Evolutionary conservation across 1,140 invertebrate genomes (phyloP), one percentile per base, ranked within the genome.

Genomic region (Apis laboriosa): DNA sequence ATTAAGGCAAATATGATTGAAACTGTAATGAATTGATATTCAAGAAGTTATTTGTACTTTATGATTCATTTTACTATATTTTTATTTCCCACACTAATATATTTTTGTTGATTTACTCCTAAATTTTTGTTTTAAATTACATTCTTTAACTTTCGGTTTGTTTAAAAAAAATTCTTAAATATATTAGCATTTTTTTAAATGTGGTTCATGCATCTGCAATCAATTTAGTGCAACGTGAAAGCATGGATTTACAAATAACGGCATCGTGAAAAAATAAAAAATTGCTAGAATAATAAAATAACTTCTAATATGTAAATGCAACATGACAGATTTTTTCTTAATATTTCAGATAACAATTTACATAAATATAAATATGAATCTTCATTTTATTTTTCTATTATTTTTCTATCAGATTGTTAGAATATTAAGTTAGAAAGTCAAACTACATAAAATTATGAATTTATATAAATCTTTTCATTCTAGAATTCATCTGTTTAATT

Each of bases 171-270:
- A 21, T 67, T 5, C 61, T 81, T 75, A 66, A 80, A 80, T 87
- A 70, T 58, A 28, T 68, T 64, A 75, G 53, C 67, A 51, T 49
- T 51, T 53, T 21, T 77, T 56, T 84, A 67, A 83, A 77, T 15
- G 80, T 86, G 85, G 83, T 82, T 90, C 84, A 78, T 86, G 86
- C 86, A 86, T 91, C 58, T 86, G 78, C 77, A 86, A 55, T 75
- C 77, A 84, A 85, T 88, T 68, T 77, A 80, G 80, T 84, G 83
- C 68, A 84, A 85, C 43, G 66, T 86, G 66, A 58, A 66, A 87
- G 84, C 87, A 92, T 91, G 91, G 91, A 91, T 92, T 92, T 91
- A 91, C 90, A 91, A 84, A 84, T 88, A 87, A 87, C 68, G 74
- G 84, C 83, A 19, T 56, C 53, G 24, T 68, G 53, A 84, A 84